These are phyloP conservation scores for Melanotaenia parkinsoni DNA, from an alignment of 2,797 vertebrate genomes.

Conservation along the genomic window DNA sequence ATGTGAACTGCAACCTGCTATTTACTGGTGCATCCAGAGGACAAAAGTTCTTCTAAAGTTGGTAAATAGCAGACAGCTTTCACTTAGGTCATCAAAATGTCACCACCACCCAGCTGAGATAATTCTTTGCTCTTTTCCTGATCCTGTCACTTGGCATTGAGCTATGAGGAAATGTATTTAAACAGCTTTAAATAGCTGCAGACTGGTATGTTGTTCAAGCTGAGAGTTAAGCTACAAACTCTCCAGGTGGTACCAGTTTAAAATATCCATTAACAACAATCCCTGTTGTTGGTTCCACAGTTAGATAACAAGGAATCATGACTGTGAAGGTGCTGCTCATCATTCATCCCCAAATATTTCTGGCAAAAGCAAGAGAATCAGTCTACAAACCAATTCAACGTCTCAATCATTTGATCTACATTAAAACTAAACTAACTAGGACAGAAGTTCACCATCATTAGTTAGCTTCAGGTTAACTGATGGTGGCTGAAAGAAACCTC, in stretches of 20 bases:
- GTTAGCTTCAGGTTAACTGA: constrained; percentile 1
- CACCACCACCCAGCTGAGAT: constrained; percentile 47
- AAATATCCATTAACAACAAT: constrained; percentile 42
- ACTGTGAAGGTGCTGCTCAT: neutral
- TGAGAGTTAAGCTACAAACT: constrained; percentile 54
- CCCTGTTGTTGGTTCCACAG: constrained; percentile 3
- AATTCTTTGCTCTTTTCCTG: constrained; percentile 60
- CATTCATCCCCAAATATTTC: constrained; percentile 12
- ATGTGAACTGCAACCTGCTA: constrained; percentile 9
- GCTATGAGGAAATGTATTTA: constrained; percentile 40
- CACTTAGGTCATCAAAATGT: constrained; percentile 26
- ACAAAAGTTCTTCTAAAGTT: constrained; percentile 23
- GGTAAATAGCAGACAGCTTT: constrained; percentile 1
- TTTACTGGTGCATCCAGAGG: constrained; percentile 6
- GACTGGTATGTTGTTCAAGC: constrained; percentile 40
- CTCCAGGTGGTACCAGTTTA: constrained; percentile 35
- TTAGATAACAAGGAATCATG: constrained; percentile 29
- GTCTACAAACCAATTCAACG: constrained; percentile 46
- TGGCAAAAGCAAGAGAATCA: constrained; percentile 26
- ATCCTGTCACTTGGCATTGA: constrained; percentile 53
- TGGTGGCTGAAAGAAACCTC: neutral
- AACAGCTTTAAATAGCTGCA: constrained; percentile 60
- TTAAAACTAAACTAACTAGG: constrained; percentile 11
- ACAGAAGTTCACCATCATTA: no score
- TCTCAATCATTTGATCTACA: constrained; percentile 16